Evolutionary conservation across 2,797 vertebrate species (phyloP), one percentile per base, ranked within the genome.

Genomic region (Diplodus sargus): DNA sequence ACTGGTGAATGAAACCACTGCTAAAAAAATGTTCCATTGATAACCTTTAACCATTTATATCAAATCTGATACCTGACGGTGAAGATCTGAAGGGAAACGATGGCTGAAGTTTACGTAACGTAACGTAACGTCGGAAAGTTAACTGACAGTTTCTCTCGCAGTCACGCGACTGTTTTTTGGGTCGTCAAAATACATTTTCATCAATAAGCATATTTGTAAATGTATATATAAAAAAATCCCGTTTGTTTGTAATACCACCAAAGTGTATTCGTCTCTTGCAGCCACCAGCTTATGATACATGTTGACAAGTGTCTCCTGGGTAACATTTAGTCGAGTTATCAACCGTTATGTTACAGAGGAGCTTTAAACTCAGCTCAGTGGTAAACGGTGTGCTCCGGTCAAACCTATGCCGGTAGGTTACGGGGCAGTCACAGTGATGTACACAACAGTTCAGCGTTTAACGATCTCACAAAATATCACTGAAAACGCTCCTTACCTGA

Each of bases 401-500:
- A 51, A 42, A 60, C 20, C 54, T 2, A 11, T 11, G 10, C 39
- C 39, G 39, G 39, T 3, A 28, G n/a, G n/a, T 53, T 23, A 12
- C 14, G 13, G 43, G 10, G 22, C 60, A 22, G n/a, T 22, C 30
- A 25, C 11, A 12, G 16, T 34, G 58, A 76, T 70, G 67, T 1
- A 5, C 60, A 39, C 0, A 42, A 18, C 20, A 42, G 9, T 1
- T 9, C 8, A 1, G 28, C 10, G 25, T 34, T 48, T 25, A 4
- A 56, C 39, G 42, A 13, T 4, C 22, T 22, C 3, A 25, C 7
- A 42, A n/a, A 22, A 64, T 5, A 9, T 3, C 13, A 45, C 2
- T 16, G 3, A 43, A 74, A 65, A 45, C 8, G 43, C 53, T 23
- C 15, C 93, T 93, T 87, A 97, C 96, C 96, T 95, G 96, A 93